Evolutionary conservation across 2,888 invertebrate genomes (phyloP).

Genomic region (Melieria picta): DNA sequence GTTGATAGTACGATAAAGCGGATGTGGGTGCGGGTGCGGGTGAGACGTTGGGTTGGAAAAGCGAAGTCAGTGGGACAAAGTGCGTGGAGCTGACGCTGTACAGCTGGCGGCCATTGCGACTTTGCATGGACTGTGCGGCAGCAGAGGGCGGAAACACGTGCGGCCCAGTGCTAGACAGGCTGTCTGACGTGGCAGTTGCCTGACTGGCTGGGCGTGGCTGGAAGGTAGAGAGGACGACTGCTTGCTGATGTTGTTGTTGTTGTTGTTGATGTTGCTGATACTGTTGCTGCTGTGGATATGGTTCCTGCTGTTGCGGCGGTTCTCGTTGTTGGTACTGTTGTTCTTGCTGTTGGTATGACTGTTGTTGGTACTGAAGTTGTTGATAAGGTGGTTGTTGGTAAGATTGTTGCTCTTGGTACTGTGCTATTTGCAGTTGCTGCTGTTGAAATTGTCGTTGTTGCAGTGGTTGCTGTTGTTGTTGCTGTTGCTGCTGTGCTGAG

Average conservation of each 20-base stretch:
- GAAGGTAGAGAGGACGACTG: no score
- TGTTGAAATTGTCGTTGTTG: conserved; percentile 5
- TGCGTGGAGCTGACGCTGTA: conserved; percentile 24
- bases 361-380: neutral
- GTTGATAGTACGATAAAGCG: neutral
- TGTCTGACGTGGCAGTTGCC: neutral
- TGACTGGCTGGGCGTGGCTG: neutral
- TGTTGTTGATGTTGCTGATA: conserved; percentile 14
- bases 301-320: conserved; percentile 2
- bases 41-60: conserved; percentile 16
- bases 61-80: conserved; percentile 18
- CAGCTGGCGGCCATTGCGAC: conserved; percentile 16
- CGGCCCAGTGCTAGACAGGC: conserved; percentile 6
- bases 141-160: conserved; percentile 20
- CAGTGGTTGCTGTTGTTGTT: conserved; percentile 3
- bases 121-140: conserved; percentile 4
- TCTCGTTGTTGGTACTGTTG: neutral
- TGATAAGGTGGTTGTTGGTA: conserved; percentile 1
- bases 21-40: neutral
- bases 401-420: conserved; percentile 9
- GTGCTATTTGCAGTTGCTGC: conserved; percentile 8
- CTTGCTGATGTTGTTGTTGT: conserved; percentile 1
- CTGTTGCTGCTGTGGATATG: neutral
- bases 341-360: neutral
- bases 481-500: conserved; percentile 11